These are phyloP conservation scores for Porphyrio hochstetteri DNA, from an alignment of 2,113 vertebrate genomes.

Conservation along the genomic window DNA sequence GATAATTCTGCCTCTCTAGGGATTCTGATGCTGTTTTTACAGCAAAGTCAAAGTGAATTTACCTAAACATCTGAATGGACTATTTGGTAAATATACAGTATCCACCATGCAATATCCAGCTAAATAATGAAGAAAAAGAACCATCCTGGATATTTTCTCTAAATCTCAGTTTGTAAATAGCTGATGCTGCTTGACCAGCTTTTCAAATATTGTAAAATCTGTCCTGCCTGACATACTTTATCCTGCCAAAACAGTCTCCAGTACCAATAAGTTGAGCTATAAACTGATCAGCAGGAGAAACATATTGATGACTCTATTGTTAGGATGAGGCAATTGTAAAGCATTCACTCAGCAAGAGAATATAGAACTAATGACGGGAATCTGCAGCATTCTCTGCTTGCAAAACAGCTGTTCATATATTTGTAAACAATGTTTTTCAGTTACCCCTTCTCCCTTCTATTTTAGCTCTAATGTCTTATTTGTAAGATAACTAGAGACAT, in stretches of 20 bases:
- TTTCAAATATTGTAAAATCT: background rate
- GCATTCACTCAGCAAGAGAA: background rate
- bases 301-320: background rate
- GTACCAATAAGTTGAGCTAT: background rate
- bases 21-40: background rate
- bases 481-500: background rate
- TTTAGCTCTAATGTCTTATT: background rate
- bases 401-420: background rate
- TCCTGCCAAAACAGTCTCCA: background rate
- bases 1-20: background rate
- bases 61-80: background rate
- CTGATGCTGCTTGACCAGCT: background rate
- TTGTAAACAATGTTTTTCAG: background rate
- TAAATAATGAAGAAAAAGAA: background rate
- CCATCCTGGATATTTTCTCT: background rate
- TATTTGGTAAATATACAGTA: background rate
- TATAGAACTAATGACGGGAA: background rate
- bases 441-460: background rate
- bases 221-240: background rate
- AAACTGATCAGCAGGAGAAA: background rate
- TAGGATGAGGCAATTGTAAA: background rate
- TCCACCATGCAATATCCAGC: background rate
- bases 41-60: background rate
- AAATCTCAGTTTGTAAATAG: background rate
- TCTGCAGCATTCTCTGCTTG: background rate